Base-by-base conservation (phyloP, 2,797 vertebrate species). In the Botia almorhae region DNA sequence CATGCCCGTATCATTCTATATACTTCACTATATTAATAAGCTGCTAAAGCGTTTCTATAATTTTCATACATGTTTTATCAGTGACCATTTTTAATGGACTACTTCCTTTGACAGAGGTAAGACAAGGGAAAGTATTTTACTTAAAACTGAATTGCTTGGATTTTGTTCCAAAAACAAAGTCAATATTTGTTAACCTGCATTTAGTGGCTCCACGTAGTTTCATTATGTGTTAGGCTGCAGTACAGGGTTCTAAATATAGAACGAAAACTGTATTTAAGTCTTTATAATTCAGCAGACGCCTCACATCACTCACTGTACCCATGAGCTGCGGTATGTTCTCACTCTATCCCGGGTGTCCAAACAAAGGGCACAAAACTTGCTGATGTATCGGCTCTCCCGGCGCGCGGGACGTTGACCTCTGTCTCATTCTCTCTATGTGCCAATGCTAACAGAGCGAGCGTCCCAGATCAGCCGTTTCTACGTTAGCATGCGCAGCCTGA, bases 361-460 rank as follows among this genome's bases (percentile, higher is more conserved):
- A 72, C 74, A 83, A 73, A 85, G 78, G 70, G 71, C 81, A 78
- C 29, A 73, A 61, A 83, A 68, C 61, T 78, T 83, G 79, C 72
- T 85, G 68, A 79, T 76, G 16, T 33, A 63, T 74, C 60, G 71
- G 63, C 55, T 76, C 39, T 81, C 64, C 58, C 58, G 69, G 60
- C 29, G 21, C 70, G 69, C 29, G 39, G 67, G 48, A 53, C 19
- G 56, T 60, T 72, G 76, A 72, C 76, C 81, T 78, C 78, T 74
- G 71, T 76, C 67, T 81, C 36, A 46, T 79, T 79, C 46, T 72
- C 61, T 77, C 46, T 68, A 69, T 50, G 64, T 77, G 79, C n/a
- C 67, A 83, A 21, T 14, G 71, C 33, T 69, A 76, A 78, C 61
- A 79, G 39, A 77, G 71, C 56, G 39, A 81, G 72, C 1, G 7